Percentiles rank a stretch among this genome's conserved stretches.
These are phyloP conservation scores for Callimorpha dominula DNA, from an alignment of 2,888 invertebrate species.

Conservation along the genomic window DNA sequence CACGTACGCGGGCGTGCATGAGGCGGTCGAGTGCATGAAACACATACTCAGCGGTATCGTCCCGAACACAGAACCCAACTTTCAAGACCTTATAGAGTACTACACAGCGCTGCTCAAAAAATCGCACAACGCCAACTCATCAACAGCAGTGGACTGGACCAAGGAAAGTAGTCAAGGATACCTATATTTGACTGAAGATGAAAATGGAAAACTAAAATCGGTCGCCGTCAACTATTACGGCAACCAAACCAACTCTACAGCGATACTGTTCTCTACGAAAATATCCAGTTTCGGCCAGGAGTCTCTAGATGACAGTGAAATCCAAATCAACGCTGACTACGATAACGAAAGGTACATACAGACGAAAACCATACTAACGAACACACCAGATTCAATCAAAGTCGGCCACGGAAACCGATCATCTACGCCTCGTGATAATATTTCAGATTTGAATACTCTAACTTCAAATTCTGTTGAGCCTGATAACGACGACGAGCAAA, in stretches of 20 bases:
- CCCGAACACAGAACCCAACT: slow-evolving; percentile 75
- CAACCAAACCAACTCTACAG: slow-evolving; percentile 73
- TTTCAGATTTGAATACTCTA: slow-evolving; percentile 74
- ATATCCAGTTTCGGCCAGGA: slow-evolving; percentile 85
- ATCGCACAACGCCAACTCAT: slow-evolving; percentile 58
- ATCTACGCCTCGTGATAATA: slow-evolving; percentile 76
- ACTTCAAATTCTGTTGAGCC: slow-evolving; percentile 64
- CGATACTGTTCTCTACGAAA: slow-evolving; percentile 83
- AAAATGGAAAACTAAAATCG: slow-evolving; percentile 72
- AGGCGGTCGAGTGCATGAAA: slow-evolving; percentile 87
- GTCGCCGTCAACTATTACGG: slow-evolving; percentile 80
- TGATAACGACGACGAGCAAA: slow-evolving; percentile 51
- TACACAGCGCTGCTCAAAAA: slow-evolving; percentile 74
- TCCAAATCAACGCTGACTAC: slow-evolving; percentile 76
- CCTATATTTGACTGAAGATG: slow-evolving; percentile 74
- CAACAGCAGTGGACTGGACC: slow-evolving; percentile 68
- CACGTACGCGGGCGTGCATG: slow-evolving; percentile 91
- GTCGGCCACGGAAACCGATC: slow-evolving; percentile 78
- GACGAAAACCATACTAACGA: slow-evolving; percentile 78
- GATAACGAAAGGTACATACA: slow-evolving; percentile 79
- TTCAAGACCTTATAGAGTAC: slow-evolving; percentile 75
- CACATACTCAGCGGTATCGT: slow-evolving; percentile 81
- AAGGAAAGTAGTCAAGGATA: slow-evolving; percentile 79
- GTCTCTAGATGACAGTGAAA: slow-evolving; percentile 69
- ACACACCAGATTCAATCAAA: slow-evolving; percentile 77